Evolutionary conservation across 2,888 invertebrate genomes (phyloP), one percentile per base, ranked within the genome.

Genomic region (Crioceris asparagi): DNA sequence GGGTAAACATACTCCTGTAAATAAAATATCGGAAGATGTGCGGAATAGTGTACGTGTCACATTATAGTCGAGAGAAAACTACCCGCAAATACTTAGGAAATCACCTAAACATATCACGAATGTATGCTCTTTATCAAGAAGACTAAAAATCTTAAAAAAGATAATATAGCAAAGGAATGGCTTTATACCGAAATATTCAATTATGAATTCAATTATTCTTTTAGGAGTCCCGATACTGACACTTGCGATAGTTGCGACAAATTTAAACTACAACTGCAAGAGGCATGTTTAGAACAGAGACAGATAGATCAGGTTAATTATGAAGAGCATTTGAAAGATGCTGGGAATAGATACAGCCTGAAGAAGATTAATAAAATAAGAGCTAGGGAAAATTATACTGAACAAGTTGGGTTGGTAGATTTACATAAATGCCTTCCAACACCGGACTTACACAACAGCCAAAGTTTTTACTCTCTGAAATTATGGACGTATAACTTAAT

Each of bases 391-490:
- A 37, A 33, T 31, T 15, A 23, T 7, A 26, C 12, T 4, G n/a
- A 7, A 31, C 41, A 37, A 34, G 32, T 42, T n/a, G 7, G 43
- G 8, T 39, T 38, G 40, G 39, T 44, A 18, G 43, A 45, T 32
- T 19, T 45, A 18, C 30, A 45, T 36, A 46, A 43, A 40, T 47
- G 43, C 32, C 29, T 47, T 17, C 41, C 43, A 3, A 43, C 45
- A 7, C 44, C 41, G 23, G 14, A 39, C 19, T 21, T 46, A 23
- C 38, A 27, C 32, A 46, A 47, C 32, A 17, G 39, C 8, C 47
- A 47, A 17, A 47, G 46, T 27, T 47, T 47, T 35, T 43, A 45
- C 30, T 38, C 40, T 7, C 32, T 46, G 12, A 46, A 46, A 25
- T 32, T 46, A 3, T 46, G 42, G 44, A 38, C 41, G 10, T 45